These are phyloP conservation scores for Elysia crispata DNA, from an alignment of 2,888 invertebrate species.

Conservation along the genomic window DNA sequence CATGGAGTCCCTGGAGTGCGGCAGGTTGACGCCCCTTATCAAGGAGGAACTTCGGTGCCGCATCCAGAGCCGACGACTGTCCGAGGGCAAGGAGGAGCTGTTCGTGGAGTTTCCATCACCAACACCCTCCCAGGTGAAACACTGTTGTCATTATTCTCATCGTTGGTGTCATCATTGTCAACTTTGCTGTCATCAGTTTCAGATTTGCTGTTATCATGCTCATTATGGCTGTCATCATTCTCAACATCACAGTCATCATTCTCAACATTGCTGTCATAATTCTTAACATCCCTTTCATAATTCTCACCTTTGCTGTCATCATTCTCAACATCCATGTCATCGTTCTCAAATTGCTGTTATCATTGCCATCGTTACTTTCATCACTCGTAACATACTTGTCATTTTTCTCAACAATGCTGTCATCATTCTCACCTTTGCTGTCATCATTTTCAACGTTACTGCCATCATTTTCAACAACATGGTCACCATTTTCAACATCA, in stretches of 20 bases:
- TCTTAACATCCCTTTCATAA: too few species aligned
- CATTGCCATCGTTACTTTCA: too few species aligned
- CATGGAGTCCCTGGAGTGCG: constrained; percentile 53
- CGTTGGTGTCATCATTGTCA: not conserved
- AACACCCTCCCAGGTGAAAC: constrained; percentile 52
- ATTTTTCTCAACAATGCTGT: not conserved
- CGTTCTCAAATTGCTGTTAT: too few species aligned
- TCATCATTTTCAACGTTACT: constrained; percentile 9
- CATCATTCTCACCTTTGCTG: not conserved
- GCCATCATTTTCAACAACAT: not conserved
- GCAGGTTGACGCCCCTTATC: constrained; percentile 58
- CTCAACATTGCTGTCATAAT: too few species aligned
- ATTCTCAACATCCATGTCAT: too few species aligned
- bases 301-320: too few species aligned
- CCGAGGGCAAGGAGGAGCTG: constrained; percentile 59
- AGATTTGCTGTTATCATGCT: not conserved
- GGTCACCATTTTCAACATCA: too few species aligned
- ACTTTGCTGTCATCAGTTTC: not conserved
- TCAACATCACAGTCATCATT: too few species aligned
- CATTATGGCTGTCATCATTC: not conserved
- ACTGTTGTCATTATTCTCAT: too few species aligned
- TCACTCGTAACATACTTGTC: too few species aligned
- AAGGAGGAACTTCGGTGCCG: constrained; percentile 60
- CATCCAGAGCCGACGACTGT: constrained; percentile 57
- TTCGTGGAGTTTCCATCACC: constrained; percentile 55